These are phyloP conservation scores for Heloderma charlesbogerti DNA, from an alignment of 2,113 vertebrate genomes.

Conservation along the genomic window DNA sequence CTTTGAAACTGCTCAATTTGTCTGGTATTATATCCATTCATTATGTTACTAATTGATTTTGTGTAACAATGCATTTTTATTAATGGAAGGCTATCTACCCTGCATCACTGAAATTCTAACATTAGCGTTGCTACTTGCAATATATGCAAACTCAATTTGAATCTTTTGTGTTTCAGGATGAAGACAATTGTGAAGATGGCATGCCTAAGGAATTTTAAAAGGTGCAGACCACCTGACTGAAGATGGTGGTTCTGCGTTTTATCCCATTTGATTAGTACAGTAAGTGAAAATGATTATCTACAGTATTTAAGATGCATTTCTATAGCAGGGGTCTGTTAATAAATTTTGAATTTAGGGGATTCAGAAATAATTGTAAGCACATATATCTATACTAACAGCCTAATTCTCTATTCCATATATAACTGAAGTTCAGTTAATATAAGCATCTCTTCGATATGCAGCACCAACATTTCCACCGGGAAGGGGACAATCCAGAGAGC, in stretches of 20 bases:
- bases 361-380: background rate
- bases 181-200: constrained; percentile 84
- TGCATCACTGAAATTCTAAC: constrained; percentile 21
- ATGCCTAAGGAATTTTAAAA: constrained; percentile 84
- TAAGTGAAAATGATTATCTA: constrained; percentile 70
- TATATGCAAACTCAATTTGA: background rate
- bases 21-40: background rate
- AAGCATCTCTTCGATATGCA: background rate
- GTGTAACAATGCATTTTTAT: background rate
- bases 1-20: background rate
- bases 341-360: background rate
- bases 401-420: background rate
- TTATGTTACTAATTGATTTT: background rate
- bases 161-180: constrained; percentile 73
- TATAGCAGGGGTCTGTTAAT: background rate
- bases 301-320: background rate
- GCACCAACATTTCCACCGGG: too few relatives aligned
- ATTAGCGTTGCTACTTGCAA: too few relatives aligned
- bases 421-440: background rate
- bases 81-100: background rate
- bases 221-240: constrained; percentile 86
- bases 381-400: background rate
- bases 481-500: background rate
- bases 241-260: constrained; percentile 48
- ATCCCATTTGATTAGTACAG: constrained; percentile 66